A percentile compares a stretch with the other conserved stretches of the same genome.
phyloP scores from a whole-genome alignment of 2,888 invertebrate genomes.

The Syrista parreyssii region DNA sequence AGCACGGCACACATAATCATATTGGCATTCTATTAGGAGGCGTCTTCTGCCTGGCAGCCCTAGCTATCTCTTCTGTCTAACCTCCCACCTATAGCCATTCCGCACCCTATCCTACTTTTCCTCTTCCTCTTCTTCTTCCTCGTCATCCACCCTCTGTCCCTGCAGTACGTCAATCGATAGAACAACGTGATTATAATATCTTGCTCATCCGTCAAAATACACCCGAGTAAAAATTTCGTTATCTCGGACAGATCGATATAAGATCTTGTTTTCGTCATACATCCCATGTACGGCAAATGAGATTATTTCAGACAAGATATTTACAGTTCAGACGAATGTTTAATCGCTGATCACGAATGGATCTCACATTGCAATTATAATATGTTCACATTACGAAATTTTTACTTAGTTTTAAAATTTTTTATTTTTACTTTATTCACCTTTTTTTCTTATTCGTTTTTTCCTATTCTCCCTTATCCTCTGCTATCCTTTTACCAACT shows the following conservation, averaged over 20 bases:
- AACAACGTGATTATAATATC: slow-evolving; percentile 52
- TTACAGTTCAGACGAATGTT: too few relatives aligned
- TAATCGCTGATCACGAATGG: too few relatives aligned
- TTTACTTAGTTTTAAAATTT: too few relatives aligned
- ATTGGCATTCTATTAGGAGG: slow-evolving; percentile 59
- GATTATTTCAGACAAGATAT: too few relatives aligned
- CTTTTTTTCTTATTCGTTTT: neutral
- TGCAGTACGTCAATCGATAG: slow-evolving; percentile 47
- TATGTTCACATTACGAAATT: too few relatives aligned
- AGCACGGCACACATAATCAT: slow-evolving; percentile 56
- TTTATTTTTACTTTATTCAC: too few relatives aligned
- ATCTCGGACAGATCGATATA: too few relatives aligned
- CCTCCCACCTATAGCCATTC: slow-evolving; percentile 22
- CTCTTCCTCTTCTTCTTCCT: slow-evolving; percentile 16
- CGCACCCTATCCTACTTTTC: slow-evolving; percentile 8
- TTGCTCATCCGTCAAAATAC: slow-evolving; percentile 41
- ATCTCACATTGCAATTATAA: too few relatives aligned
- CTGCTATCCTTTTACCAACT: neutral
- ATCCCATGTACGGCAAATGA: too few relatives aligned
- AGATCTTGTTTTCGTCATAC: too few relatives aligned
- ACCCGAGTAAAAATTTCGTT: neutral
- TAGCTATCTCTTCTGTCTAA: slow-evolving; percentile 20
- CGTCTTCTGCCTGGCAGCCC: slow-evolving; percentile 42
- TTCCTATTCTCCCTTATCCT: neutral
- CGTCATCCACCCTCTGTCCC: slow-evolving; percentile 4